Percentiles rank a stretch among this genome's conserved stretches.
These are phyloP conservation scores for Periparus ater DNA, from an alignment of 2,797 vertebrate species.

Conservation along the genomic window DNA sequence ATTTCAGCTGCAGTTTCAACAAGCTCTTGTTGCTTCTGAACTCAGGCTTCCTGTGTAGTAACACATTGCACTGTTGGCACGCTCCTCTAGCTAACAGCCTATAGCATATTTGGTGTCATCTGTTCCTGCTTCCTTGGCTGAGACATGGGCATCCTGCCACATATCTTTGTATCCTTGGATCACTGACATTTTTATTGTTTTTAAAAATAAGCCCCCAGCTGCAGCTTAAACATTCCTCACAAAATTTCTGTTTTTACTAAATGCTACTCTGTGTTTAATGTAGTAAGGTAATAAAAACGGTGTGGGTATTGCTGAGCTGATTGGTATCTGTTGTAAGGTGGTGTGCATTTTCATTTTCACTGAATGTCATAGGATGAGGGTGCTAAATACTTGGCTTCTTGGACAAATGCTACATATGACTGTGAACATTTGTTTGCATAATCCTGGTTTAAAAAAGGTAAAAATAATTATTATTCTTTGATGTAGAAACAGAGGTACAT, in stretches of 20 bases:
- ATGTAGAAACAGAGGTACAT: neutral
- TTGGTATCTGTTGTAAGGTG: neutral
- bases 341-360: neutral
- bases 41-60: constrained; percentile 19
- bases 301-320: neutral
- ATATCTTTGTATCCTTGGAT: constrained; percentile 7
- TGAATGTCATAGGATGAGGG: neutral
- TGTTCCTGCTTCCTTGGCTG: constrained; percentile 39
- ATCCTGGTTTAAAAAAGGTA: neutral
- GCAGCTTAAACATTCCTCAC: neutral
- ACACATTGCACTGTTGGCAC: constrained; percentile 23
- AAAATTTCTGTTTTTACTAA: neutral
- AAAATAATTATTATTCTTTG: neutral
- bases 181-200: constrained; percentile 8
- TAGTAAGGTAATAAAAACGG: neutral
- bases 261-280: neutral
- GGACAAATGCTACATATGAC: neutral
- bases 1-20: constrained; percentile 40
- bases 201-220: neutral
- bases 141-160: constrained; percentile 4
- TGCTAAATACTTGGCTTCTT: neutral
- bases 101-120: constrained; percentile 60
- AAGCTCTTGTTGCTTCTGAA: constrained; percentile 47
- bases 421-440: neutral
- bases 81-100: neutral